Percentiles rank a stretch among this genome's conserved stretches.
These are phyloP conservation scores for Phymorhynchus buccinoides DNA, from an alignment of 1,140 invertebrate genomes.

Conservation along the genomic window DNA sequence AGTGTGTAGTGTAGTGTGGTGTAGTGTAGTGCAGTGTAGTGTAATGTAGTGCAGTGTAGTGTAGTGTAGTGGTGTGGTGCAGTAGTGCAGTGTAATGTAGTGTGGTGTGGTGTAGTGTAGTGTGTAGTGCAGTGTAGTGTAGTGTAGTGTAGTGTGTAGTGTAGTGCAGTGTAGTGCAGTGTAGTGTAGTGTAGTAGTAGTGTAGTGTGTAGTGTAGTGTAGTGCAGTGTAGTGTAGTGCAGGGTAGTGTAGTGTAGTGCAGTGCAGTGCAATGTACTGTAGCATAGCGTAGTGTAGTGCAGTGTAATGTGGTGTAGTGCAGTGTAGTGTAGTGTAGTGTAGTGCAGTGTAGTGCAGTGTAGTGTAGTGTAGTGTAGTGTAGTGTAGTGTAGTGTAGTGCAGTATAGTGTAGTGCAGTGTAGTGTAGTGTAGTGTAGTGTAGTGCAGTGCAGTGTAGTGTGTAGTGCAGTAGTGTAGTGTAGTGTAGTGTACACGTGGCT, in stretches of 20 bases:
- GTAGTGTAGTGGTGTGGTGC: conserved; percentile 43
- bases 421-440: conserved; percentile 52
- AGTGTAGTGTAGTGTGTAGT: conserved; percentile 42
- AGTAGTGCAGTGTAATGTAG: conserved; percentile 42
- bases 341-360: conserved; percentile 35
- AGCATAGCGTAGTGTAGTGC: conserved; percentile 46
- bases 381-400: conserved; percentile 52
- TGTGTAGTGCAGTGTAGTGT: conserved; percentile 39
- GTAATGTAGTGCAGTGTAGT: conserved; percentile 25
- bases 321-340: conserved; percentile 24
- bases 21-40: conserved; percentile 5
- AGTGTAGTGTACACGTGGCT: conserved; percentile 44
- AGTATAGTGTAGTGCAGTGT: conserved; percentile 50
- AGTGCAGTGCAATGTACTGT: conserved; percentile 51
- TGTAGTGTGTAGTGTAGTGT: conserved; percentile 54
- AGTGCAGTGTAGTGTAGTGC: conserved; percentile 53
- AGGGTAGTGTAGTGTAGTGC: conserved; percentile 52
- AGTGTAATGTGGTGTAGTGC: conserved; percentile 48
- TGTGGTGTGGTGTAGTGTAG: conserved; percentile 39
- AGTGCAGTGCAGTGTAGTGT: conserved; percentile 53
- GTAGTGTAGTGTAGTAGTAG: conserved; percentile 54
- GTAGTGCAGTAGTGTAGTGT: conserved; percentile 47
- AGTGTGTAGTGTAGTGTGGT: conserved; percentile 21
- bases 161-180: conserved; percentile 35
- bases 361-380: conserved; percentile 52